These are phyloP conservation scores for Eupithecia subumbrata DNA, from an alignment of 2,888 invertebrate genomes.

Conservation along the genomic window DNA sequence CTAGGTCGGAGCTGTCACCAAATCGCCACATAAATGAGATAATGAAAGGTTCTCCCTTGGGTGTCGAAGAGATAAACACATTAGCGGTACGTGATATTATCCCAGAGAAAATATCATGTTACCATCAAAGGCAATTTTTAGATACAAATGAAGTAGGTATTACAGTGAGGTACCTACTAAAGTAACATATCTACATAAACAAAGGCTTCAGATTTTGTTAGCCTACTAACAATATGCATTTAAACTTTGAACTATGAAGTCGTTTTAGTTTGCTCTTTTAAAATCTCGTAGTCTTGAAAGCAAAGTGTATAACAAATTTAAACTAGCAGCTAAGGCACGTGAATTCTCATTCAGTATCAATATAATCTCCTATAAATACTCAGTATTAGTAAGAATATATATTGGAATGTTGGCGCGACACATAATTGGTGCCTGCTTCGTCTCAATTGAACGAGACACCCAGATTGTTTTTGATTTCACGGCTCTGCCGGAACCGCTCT, in stretches of 20 bases:
- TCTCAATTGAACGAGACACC: constrained; percentile 40
- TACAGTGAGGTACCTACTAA: neutral
- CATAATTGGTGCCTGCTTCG: constrained; percentile 41
- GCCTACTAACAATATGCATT: neutral
- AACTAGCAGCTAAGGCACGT: neutral
- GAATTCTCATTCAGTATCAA: neutral
- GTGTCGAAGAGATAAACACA: constrained; percentile 45
- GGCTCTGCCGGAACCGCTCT: constrained; percentile 14
- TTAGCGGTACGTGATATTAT: constrained; percentile 45
- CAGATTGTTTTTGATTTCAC: constrained; percentile 40
- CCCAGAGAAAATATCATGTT: constrained; percentile 39
- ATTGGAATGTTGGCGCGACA: constrained; percentile 33
- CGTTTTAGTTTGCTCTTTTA: neutral
- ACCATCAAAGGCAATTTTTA: constrained; percentile 32
- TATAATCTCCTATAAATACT: constrained; percentile 6
- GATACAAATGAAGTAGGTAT: neutral
- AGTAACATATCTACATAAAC: neutral
- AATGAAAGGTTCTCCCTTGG: constrained; percentile 30
- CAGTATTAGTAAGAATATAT: neutral
- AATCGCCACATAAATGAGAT: neutral
- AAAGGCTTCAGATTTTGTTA: neutral
- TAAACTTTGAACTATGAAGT: neutral
- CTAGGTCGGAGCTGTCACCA: neutral
- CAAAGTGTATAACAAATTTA: neutral
- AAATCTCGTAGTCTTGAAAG: neutral